Conservation (phyloP, 2,113 vertebrate genomes). For the Oryzias melastigma region DNA sequence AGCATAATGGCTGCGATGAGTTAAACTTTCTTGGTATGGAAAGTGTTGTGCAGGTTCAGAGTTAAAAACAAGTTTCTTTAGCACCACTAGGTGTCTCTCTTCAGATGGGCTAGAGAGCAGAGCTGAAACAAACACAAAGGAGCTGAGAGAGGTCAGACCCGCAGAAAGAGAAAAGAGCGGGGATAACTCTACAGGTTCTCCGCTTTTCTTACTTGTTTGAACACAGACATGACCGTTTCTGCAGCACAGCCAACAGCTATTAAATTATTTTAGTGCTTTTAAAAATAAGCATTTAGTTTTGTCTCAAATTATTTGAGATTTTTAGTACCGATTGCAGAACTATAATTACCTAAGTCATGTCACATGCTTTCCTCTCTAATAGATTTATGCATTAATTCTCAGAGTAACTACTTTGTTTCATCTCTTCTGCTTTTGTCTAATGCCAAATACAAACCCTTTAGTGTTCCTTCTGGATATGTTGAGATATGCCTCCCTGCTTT, state of each 20-base stretch:
- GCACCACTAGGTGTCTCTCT: slow-evolving; percentile 74
- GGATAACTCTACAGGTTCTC: slow-evolving; percentile 17
- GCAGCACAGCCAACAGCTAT: slow-evolving; percentile 19
- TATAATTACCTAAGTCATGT: not conserved
- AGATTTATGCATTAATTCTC: slow-evolving; percentile 24
- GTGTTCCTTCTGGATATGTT: slow-evolving; percentile 42
- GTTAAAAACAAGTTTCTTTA: slow-evolving; percentile 5
- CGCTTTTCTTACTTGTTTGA: slow-evolving; percentile 31
- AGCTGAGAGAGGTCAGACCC: slow-evolving; percentile 51
- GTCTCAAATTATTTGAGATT: slow-evolving; percentile 16
- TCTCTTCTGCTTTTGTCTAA: slow-evolving; percentile 32
- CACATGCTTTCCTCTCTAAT: slow-evolving; percentile 33
- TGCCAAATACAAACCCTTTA: slow-evolving; percentile 24
- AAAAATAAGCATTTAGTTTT: slow-evolving; percentile 11
- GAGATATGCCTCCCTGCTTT: slow-evolving; percentile 47
- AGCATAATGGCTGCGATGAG: slow-evolving; percentile 12
- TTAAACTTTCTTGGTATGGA: slow-evolving; percentile 20
- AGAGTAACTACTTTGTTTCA: slow-evolving; percentile 23
- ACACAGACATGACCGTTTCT: slow-evolving; percentile 20
- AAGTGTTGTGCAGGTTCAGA: slow-evolving; percentile 10
- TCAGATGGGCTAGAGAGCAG: slow-evolving; percentile 42
- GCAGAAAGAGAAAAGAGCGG: slow-evolving; percentile 16
- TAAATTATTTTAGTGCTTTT: slow-evolving; percentile 20
- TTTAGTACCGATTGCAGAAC: slow-evolving; percentile 19
- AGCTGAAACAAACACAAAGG: slow-evolving; percentile 28